Percentiles rank a stretch among this genome's conserved stretches.
Evolutionary conservation across 2,113 vertebrate species (phyloP).

Genomic region (Mastomys natalensis): DNA sequence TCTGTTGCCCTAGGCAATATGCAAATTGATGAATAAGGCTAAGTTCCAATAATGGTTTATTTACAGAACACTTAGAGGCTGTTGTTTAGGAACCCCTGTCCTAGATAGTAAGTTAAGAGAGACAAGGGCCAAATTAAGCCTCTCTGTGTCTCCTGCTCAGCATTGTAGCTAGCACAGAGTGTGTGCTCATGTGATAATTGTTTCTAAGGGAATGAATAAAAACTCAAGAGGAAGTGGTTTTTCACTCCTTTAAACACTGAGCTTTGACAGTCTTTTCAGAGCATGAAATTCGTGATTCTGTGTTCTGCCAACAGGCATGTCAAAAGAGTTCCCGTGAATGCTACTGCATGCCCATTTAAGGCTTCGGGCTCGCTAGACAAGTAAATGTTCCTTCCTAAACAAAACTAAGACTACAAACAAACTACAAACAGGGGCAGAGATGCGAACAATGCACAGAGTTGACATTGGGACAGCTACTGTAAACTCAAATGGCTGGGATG

Average conservation of each 20-base stretch:
- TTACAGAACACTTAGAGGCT: neutral
- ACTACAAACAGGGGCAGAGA: neutral
- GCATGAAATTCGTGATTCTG: neutral
- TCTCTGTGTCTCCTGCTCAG: neutral
- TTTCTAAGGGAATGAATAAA: constrained; percentile 13
- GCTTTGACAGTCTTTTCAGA: constrained; percentile 37
- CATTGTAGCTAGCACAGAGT: neutral
- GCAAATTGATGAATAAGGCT: neutral
- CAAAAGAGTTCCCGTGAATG: constrained; percentile 36
- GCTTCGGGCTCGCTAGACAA: neutral
- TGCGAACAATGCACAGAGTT: neutral
- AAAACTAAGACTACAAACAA: neutral
- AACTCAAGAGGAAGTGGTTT: neutral
- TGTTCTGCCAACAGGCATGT: constrained; percentile 62
- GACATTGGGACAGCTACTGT: neutral
- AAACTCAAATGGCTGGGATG: too few species aligned
- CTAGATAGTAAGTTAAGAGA: neutral
- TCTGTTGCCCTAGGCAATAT: neutral
- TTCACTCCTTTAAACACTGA: constrained; percentile 9
- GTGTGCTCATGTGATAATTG: neutral
- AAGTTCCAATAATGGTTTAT: constrained; percentile 65
- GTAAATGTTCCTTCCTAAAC: neutral
- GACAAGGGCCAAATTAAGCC: neutral
- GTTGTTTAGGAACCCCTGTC: neutral
- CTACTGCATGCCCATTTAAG: constrained; percentile 17